phyloP scores from a whole-genome alignment of 2,113 vertebrate genomes.

The Bubo bubo region DNA sequence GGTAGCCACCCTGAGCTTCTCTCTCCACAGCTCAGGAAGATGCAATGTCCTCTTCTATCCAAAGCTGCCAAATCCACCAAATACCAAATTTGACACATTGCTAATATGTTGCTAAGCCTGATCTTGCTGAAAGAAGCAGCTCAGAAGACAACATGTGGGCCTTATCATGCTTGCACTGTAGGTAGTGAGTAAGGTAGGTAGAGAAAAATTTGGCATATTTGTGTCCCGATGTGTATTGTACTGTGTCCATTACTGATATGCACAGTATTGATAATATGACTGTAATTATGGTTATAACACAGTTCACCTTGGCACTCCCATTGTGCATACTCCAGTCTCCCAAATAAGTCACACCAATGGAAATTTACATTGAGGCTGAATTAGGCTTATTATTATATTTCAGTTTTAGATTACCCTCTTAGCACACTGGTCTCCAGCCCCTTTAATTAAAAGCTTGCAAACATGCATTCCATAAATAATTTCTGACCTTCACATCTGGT shows the following conservation, averaged over 20 bases:
- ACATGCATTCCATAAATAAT: neutral
- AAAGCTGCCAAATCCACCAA: neutral
- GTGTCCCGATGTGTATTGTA: neutral
- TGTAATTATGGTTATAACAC: neutral
- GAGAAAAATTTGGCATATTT: neutral
- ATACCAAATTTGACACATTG: neutral
- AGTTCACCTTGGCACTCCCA: neutral
- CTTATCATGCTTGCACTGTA: neutral
- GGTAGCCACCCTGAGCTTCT: neutral
- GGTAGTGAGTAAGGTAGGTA: neutral
- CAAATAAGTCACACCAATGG: neutral
- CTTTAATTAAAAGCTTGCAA: constrained; percentile 17
- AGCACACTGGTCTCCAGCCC: neutral
- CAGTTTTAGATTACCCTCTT: neutral
- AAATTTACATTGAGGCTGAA: neutral
- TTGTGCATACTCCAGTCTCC: neutral
- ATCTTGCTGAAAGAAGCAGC: neutral
- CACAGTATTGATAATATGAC: neutral
- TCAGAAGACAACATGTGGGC: neutral
- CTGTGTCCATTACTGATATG: neutral
- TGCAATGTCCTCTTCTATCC: neutral
- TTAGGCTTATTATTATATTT: neutral
- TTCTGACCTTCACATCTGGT: neutral
- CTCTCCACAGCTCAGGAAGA: neutral
- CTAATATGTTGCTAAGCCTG: neutral